Evolutionary conservation across 2,797 vertebrate species (phyloP).

Genomic region (Gambelia wislizenii): DNA sequence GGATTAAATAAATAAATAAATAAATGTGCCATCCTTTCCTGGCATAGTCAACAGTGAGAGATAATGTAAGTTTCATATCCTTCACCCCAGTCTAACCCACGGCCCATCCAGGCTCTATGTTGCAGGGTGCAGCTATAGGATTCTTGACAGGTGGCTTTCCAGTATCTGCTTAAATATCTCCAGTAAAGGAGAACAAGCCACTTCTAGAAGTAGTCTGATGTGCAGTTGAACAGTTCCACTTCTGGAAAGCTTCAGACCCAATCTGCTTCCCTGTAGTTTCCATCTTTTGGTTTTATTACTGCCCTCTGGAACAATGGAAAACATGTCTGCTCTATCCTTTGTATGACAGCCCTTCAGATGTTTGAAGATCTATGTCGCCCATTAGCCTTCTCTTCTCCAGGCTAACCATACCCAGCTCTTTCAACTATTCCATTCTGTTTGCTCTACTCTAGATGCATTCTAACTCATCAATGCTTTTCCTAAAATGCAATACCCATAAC

Average conservation of each 20-base stretch:
- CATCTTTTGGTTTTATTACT: not conserved
- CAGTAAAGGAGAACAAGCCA: not conserved
- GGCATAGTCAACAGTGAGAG: not conserved
- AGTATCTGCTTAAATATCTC: not conserved
- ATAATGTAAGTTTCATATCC: not conserved
- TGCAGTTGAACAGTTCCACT: not conserved
- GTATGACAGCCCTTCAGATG: not conserved
- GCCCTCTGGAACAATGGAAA: not conserved
- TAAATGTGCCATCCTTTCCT: too few relatives aligned
- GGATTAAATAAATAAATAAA: too few relatives aligned
- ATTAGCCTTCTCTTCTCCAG: not conserved
- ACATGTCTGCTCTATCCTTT: not conserved
- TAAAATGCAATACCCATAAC: not conserved
- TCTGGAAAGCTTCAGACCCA: not conserved
- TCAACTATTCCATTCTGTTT: not conserved
- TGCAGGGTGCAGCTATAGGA: not conserved
- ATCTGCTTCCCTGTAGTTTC: not conserved
- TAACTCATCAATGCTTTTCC: not conserved
- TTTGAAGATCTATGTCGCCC: not conserved
- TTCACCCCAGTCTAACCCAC: not conserved
- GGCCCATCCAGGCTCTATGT: not conserved
- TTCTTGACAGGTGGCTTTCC: not conserved
- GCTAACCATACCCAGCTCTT: not conserved
- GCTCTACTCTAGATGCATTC: not conserved
- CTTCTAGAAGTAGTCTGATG: not conserved